Conservation (phyloP, 2,797 vertebrate species). For the Eidolon dupreanum region DNA sequence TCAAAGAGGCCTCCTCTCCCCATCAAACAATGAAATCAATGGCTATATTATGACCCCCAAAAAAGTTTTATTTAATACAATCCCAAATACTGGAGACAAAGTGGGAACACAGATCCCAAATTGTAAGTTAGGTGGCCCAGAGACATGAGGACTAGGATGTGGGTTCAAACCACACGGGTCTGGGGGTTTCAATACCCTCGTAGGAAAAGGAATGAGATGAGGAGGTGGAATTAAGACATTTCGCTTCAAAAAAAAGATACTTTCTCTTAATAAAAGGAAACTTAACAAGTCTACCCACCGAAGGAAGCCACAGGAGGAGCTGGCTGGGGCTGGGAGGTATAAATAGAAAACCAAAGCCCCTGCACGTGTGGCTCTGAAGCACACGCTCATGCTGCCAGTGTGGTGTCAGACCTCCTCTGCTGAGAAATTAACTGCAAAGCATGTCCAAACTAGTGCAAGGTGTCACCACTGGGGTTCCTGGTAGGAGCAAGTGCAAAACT, state of each 20-base stretch:
- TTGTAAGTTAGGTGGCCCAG: no score
- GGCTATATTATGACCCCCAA: background rate
- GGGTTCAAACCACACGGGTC: background rate
- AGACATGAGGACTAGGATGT: background rate
- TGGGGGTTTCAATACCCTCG: background rate
- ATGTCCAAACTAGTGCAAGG: background rate
- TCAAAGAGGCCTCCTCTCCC: background rate
- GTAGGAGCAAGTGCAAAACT: background rate
- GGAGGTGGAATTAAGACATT: background rate
- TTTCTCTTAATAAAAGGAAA: background rate
- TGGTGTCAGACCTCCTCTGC: background rate
- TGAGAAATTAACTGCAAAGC: background rate
- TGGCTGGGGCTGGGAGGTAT: fast-evolving
- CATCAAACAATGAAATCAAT: background rate
- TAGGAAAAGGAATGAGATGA: background rate
- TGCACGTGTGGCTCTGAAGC: background rate
- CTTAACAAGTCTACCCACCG: background rate
- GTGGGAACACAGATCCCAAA: background rate
- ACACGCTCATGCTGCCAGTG: fast-evolving
- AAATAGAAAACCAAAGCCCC: background rate
- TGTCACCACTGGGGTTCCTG: background rate
- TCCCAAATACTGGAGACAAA: background rate
- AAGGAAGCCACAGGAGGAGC: background rate
- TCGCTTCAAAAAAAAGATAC: background rate
- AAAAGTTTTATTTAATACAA: background rate